These are phyloP conservation scores for Pelobates fuscus DNA, from an alignment of 2,113 vertebrate genomes.

Conservation along the genomic window DNA sequence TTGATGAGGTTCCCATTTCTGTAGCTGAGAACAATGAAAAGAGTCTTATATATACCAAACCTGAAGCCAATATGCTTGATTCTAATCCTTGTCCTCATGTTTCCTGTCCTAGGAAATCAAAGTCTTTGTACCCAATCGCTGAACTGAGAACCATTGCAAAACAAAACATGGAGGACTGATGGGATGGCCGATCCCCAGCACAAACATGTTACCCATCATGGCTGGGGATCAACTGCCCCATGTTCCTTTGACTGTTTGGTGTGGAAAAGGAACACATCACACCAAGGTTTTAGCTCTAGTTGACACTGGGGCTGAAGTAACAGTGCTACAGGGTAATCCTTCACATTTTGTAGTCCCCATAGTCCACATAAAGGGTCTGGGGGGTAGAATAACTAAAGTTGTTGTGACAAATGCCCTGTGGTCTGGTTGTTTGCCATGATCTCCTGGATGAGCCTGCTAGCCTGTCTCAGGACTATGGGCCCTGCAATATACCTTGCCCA, in stretches of 20 bases:
- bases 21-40: not conserved
- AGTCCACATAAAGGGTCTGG: not conserved
- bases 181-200: too few relatives aligned
- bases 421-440: too few relatives aligned
- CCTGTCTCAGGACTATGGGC: too few relatives aligned
- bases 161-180: too few relatives aligned
- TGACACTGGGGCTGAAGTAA: conserved; percentile 2
- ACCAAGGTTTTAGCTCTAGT: not conserved
- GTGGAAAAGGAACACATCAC: not conserved
- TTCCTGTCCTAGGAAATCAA: too few relatives aligned
- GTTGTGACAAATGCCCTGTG: not conserved
- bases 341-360: not conserved
- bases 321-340: not conserved
- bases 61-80: too few relatives aligned
- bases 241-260: not conserved
- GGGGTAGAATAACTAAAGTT: not conserved
- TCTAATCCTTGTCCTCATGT: too few relatives aligned
- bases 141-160: too few relatives aligned
- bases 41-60: too few relatives aligned
- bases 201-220: not conserved
- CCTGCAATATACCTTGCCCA: too few relatives aligned
- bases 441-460: too few relatives aligned
- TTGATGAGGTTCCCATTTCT: not conserved
- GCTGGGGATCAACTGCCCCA: not conserved
- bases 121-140: too few relatives aligned